Conservation (phyloP, 2,797 vertebrate genomes). For the Poecilia gillii region DNA sequence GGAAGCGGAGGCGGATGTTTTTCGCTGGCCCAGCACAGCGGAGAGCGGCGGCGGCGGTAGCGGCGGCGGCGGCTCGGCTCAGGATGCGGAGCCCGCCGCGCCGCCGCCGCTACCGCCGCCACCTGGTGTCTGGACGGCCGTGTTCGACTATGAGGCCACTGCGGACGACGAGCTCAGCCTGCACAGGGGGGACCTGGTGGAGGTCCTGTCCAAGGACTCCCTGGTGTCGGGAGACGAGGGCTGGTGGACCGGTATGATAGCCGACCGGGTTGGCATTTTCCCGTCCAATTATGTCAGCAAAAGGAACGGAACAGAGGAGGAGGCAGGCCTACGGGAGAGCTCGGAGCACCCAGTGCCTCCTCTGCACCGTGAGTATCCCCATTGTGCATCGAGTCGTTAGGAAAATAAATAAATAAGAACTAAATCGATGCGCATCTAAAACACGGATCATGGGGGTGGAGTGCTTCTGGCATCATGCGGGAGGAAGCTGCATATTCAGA, state of each 20-base stretch:
- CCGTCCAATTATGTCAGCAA: constrained; percentile 95
- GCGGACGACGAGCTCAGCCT: constrained; percentile 97
- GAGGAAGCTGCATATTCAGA: constrained; percentile 17
- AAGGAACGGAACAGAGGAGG: constrained; percentile 83
- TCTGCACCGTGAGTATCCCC: constrained; percentile 80
- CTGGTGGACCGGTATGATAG: constrained; percentile 96
- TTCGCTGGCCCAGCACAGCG: constrained; percentile 72
- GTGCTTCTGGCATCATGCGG: neutral
- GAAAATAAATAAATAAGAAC: too few species aligned
- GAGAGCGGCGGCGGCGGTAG: constrained; percentile 52
- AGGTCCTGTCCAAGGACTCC: constrained; percentile 94
- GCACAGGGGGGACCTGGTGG: constrained; percentile 90
- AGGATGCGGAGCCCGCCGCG: constrained; percentile 60
- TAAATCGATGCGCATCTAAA: neutral
- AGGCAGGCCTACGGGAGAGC: constrained; percentile 73
- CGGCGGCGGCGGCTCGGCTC: constrained; percentile 56
- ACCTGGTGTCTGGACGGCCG: constrained; percentile 88
- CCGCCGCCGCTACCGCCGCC: constrained; percentile 17
- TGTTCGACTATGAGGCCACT: constrained; percentile 96
- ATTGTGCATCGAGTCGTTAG: constrained; percentile 42
- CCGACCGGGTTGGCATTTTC: constrained; percentile 90
- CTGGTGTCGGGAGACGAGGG: constrained; percentile 95
- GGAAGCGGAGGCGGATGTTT: constrained; percentile 74
- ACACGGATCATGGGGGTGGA: neutral
- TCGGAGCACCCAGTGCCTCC: constrained; percentile 78